Conservation (phyloP, 2,797 vertebrate genomes). For the Karalla daura region DNA sequence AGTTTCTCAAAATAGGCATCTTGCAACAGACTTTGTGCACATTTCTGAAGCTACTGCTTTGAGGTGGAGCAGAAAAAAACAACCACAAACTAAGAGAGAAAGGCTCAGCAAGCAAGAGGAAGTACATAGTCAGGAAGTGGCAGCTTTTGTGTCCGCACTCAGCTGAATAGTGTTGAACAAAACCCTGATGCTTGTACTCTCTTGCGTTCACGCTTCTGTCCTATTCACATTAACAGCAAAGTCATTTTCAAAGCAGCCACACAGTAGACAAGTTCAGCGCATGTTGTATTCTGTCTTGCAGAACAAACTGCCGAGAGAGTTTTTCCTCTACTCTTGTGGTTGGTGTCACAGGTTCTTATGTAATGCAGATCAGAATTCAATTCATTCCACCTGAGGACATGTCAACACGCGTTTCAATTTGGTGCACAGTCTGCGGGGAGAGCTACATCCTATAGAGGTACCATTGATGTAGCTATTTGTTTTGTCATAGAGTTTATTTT, state of each 20-base stretch:
- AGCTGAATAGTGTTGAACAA: slow-evolving; percentile 31
- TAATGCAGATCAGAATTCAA: neutral
- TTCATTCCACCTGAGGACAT: neutral
- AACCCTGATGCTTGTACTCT: neutral
- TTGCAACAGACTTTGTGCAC: neutral
- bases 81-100: slow-evolving; percentile 46
- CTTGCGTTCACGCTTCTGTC: neutral
- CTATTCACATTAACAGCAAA: neutral
- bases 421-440: neutral
- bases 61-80: slow-evolving; percentile 31
- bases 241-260: neutral
- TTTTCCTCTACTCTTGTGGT: neutral
- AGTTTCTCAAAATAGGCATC: neutral
- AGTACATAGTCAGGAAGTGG: slow-evolving; percentile 80
- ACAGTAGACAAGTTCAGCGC: neutral
- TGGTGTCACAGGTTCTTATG: neutral
- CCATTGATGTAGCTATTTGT: neutral
- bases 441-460: neutral
- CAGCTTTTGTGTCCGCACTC: slow-evolving; percentile 50
- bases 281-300: neutral
- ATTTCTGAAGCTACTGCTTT: slow-evolving; percentile 8
- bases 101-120: slow-evolving; percentile 62
- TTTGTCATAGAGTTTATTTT: neutral
- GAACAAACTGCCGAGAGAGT: rapidly evolving
- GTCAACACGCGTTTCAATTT: neutral